phyloP scores from a whole-genome alignment of 2,113 vertebrate species.

The Silurus glanis region DNA sequence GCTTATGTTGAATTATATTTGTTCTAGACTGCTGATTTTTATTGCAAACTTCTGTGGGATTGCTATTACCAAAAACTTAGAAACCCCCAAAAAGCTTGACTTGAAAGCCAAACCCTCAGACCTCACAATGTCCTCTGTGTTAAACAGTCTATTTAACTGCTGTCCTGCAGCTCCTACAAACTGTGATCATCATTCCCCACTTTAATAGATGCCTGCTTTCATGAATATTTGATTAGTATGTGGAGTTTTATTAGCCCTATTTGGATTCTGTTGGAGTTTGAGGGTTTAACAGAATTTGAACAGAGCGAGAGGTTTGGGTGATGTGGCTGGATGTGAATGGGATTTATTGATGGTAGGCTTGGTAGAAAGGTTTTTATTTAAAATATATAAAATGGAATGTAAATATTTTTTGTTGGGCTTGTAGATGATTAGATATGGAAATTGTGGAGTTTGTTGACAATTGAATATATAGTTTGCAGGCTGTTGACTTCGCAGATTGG shows the following conservation, averaged over 20 bases:
- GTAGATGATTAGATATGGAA: too few relatives aligned
- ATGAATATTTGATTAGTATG: slow-evolving; percentile 52
- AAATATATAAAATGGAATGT: too few relatives aligned
- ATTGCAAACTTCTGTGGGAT: not conserved
- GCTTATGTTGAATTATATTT: slow-evolving; percentile 29
- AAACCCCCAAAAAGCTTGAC: slow-evolving; percentile 24
- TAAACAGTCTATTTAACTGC: slow-evolving; percentile 33
- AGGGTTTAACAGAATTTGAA: not conserved
- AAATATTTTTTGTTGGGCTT: not conserved
- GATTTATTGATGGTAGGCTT: not conserved
- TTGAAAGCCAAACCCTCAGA: slow-evolving; percentile 49
- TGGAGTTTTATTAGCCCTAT: slow-evolving; percentile 47
- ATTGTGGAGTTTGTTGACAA: not conserved
- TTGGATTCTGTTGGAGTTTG: slow-evolving; percentile 12
- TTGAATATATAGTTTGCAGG: too few relatives aligned
- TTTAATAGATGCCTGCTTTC: slow-evolving; percentile 49
- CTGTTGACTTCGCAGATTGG: too few relatives aligned
- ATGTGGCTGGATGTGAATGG: not conserved
- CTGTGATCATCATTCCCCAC: slow-evolving; percentile 36
- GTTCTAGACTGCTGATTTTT: slow-evolving; percentile 12
- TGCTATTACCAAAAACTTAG: slow-evolving; percentile 39
- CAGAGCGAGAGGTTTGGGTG: not conserved
- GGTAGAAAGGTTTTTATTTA: not conserved
- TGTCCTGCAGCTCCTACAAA: slow-evolving; percentile 24
- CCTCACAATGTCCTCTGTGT: slow-evolving; percentile 34